Base-by-base conservation (phyloP, 2,113 vertebrate genomes). In the Bubo blakistoni region DNA sequence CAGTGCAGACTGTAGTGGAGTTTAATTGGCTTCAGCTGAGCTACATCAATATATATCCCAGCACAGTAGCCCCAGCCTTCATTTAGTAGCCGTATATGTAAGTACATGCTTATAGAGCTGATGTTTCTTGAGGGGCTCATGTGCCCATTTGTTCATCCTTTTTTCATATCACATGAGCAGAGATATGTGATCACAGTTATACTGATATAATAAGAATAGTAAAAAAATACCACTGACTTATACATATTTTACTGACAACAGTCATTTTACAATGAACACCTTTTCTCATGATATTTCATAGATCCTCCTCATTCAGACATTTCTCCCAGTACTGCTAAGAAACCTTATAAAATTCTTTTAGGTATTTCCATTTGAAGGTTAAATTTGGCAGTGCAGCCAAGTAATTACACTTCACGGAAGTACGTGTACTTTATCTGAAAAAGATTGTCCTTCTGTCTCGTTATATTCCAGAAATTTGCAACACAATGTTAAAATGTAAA, bases 341-440 rank as follows among this genome's bases (percentile, higher is more conserved):
- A 86, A 13, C 7, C 15, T 88, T 77, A 19, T 38, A 72, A 85
- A 52, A 63, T 87, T 57, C 9, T 58, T 66, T 27, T 36, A 67
- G 25, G 12, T 59, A 19, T 89, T 86, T 91, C 30, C 24, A 40
- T 16, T 3, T 46, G 61, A 71, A 87, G 21, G 34, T 85, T 85
- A 71, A 69, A 52, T 70, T 38, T 63, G 46, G 18, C 47, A 89
- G 42, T 20, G 34, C 6, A 44, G 24, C 69, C 79, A 36, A 79
- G 52, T 49, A 81, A 27, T 46, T 63, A 20, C 16, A 36, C 27
- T 88, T 79, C n/a, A 36, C 9, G 0, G 0, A 12, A 54, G 10
- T 24, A 19, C 6, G 20, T 63, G 65, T 27, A 16, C 36, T 73
- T 86, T 82, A 22, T 52, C 34, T 8, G 18, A 84, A 21, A n/a